Conservation (phyloP, 2,797 vertebrate species). For the Girardinus metallicus region DNA sequence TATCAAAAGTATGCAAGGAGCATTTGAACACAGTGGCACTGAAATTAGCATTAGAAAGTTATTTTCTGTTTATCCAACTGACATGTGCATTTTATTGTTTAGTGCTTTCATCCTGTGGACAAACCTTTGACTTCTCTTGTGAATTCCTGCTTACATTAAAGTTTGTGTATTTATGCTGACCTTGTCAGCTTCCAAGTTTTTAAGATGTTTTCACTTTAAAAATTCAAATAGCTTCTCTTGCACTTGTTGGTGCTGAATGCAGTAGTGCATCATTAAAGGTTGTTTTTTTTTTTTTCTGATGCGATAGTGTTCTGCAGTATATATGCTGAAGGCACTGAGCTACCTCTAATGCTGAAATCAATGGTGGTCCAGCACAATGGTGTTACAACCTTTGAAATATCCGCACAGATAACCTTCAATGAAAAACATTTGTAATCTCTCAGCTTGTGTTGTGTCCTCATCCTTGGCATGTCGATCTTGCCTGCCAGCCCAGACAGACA, state of each 20-base stretch:
- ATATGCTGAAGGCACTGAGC: conserved; percentile 47
- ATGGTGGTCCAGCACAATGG: conserved; percentile 44
- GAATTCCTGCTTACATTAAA: conserved; percentile 9
- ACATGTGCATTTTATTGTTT: neutral
- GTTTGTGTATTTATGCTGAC: conserved; percentile 19
- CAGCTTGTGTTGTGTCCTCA: conserved; percentile 60
- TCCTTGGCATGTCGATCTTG: conserved; percentile 56
- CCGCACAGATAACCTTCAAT: conserved; percentile 65
- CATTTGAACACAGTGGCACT: neutral
- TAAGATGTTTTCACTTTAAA: conserved; percentile 14
- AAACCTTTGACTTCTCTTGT: conserved; percentile 1
- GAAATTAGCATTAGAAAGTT: conserved; percentile 1
- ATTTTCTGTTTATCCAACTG: neutral
- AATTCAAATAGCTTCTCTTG: conserved; percentile 29
- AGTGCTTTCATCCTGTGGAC: neutral
- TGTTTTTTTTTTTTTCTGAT: conserved; percentile 20
- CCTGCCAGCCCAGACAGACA: conserved; percentile 62
- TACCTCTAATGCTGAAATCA: conserved; percentile 60
- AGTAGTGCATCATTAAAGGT: conserved; percentile 41
- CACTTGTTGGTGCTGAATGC: conserved; percentile 39
- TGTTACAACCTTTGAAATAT: conserved; percentile 59
- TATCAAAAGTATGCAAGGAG: conserved; percentile 5
- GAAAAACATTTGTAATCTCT: conserved; percentile 53
- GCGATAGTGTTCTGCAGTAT: conserved; percentile 44
- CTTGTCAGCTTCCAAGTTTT: conserved; percentile 10